Percentiles rank a stretch among this genome's conserved stretches.
phyloP scores from a whole-genome alignment of 1,140 invertebrate genomes.

The Diploscapter pachys region DNA sequence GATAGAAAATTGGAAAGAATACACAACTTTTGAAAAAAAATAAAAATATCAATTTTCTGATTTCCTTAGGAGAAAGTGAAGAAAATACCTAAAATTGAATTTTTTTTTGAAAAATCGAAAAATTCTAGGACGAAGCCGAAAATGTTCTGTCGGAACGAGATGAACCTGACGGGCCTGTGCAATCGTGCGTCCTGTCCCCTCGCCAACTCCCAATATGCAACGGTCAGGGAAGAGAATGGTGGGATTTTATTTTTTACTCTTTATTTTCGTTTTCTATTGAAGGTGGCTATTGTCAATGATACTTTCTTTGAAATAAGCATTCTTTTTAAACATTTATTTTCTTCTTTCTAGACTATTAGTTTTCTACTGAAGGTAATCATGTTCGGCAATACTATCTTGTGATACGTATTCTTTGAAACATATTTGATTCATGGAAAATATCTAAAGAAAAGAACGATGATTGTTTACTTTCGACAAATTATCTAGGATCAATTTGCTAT shows the following conservation, averaged over 20 bases:
- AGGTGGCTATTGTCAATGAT: neutral
- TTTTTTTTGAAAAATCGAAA: too few species aligned
- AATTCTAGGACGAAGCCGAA: constrained; percentile 80
- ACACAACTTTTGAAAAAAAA: too few species aligned
- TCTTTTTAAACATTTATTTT: neutral
- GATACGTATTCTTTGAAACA: neutral
- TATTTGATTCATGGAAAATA: neutral
- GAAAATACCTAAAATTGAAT: too few species aligned
- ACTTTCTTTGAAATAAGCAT: too few species aligned
- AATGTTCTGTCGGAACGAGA: constrained; percentile 96
- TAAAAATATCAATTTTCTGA: too few species aligned
- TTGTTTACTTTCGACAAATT: neutral
- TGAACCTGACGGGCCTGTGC: constrained; percentile 93
- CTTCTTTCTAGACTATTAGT: neutral
- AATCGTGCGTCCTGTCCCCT: constrained; percentile 86
- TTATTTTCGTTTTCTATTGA: neutral
- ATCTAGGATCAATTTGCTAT: neutral
- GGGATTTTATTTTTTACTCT: constrained; percentile 16
- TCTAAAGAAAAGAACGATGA: neutral
- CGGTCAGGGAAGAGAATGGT: constrained; percentile 91
- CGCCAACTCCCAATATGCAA: constrained; percentile 98
- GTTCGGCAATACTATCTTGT: neutral
- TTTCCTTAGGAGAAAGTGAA: too few species aligned
- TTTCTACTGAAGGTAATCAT: neutral
- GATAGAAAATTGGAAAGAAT: too few species aligned